Evolutionary conservation across 2,888 invertebrate species (phyloP), one percentile per base, ranked within the genome.

Genomic region (Eugnorisma glareosa): DNA sequence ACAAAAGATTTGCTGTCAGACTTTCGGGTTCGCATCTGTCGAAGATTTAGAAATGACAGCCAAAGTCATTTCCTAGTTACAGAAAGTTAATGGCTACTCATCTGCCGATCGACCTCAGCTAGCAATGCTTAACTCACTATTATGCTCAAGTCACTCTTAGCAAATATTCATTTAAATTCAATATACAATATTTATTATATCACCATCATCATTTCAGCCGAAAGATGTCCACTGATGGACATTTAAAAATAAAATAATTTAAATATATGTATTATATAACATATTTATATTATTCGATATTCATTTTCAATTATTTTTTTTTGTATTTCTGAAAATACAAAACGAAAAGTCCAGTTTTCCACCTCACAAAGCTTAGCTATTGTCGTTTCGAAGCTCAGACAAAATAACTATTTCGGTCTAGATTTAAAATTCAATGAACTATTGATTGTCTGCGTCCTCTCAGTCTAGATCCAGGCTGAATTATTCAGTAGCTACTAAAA

Each of bases 381-480:
- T 63, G 11, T 48, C 67, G 40, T 28, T 13, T 28, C 28, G 2
- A 7, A 35, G 18, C 37, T 24, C 15, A 68, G 37, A 51, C 35
- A 64, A 43, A 78, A 15, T 48, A 57, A 79, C 43, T 54, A 66
- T 69, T 69, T 80, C 5, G n/a, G 59, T 61, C 73, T n/a, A 7
- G 10, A 69, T 73, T 66, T 73, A 57, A 73, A 73, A 73, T 69
- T 69, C 59, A n/a, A 37, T 69, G 21, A 40, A 73, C 54, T 82
- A 81, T 81, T 68, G 79, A 81, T 83, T 64, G 59, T 37, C 35
- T 48, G 24, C 18, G 54, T 40, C 43, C 28, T 61, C 37, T 66
- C 13, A 24, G 18, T 48, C 73, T 69, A 48, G 45, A 67, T 61
- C 2, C 24, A 66, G 45, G 2, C 24, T 73, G 66, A 84, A 84